Base-by-base conservation (phyloP, 2,888 invertebrate species). In the Glyphotaelius pellucidus region DNA sequence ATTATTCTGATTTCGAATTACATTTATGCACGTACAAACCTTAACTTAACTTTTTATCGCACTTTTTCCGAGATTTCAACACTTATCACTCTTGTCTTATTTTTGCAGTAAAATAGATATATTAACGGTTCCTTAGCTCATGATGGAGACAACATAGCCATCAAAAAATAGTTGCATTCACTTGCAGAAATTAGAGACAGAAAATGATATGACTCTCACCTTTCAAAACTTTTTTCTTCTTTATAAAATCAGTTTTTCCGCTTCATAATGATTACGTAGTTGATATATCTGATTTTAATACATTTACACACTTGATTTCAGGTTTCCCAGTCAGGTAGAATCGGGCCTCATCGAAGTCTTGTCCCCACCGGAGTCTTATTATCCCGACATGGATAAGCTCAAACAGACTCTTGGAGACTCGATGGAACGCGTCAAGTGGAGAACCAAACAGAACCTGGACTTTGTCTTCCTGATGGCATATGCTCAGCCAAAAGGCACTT, bases 401-500 rank as follows among this genome's bases (percentile, higher is more conserved):
- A 97, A 97, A 9, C 96, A 97, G 52, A 98, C 98, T 0, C 96
- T 99, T 7, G 99, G 99, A 0, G 99, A 99, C 95, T 97, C 98
- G 0, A 96, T 97, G 93, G 98, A 98, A 94, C 96, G 99, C 0
- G 98, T 98, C 0, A 97, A 97, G 90, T 99, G 99, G 99, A 96
- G 99, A 90, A 98, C 99, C 5, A 99, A 99, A 94, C 99, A 99
- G 95, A 99, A 99, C 95, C 96, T 99, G 91, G 99, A 99, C 95
- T 98, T 98, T 94, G 98, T 99, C 0, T 99, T 98, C 95, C 96
- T 99, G 25, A 99, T 99, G 99, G 97, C 99, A 92, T 99, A 99
- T 94, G 98, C 98, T 0, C 98, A 98, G 94, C 97, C 98, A 0
- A 98, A 98, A 94, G 99, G 98, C 92, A 97, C 97, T 0, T 99